These are phyloP conservation scores for Drosophila aff. DNA, from an alignment of 1,140 invertebrate species.

Conservation along the genomic window DNA sequence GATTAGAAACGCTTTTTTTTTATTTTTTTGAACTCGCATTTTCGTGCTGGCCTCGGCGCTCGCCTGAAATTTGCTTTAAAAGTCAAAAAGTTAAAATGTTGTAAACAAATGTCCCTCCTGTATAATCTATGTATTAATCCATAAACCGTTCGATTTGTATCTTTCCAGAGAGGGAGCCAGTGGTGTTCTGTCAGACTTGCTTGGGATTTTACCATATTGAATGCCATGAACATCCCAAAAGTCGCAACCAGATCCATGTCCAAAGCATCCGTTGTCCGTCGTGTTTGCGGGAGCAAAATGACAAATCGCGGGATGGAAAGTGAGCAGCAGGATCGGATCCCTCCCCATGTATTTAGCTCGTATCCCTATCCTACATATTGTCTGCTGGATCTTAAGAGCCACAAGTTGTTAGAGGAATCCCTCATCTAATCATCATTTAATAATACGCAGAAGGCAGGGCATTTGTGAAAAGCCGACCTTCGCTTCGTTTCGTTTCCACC, in stretches of 20 bases:
- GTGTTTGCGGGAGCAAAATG: constrained; percentile 26
- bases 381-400: not conserved
- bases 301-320: constrained; percentile 1
- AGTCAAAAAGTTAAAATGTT: not conserved
- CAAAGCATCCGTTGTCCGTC: constrained; percentile 45
- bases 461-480: constrained; percentile 12
- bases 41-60: not conserved
- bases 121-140: not conserved
- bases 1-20: not conserved
- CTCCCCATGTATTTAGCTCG: not conserved
- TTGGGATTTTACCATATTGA: constrained; percentile 43
- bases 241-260: constrained; percentile 1
- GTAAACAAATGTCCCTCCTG: not conserved
- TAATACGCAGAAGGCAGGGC: constrained; percentile 6
- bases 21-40: not conserved
- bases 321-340: not conserved
- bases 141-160: not conserved
- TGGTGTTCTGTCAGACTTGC: constrained; percentile 39
- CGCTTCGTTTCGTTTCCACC: not conserved
- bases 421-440: not conserved
- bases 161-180: constrained; percentile 27
- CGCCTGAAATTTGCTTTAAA: not conserved
- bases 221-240: constrained; percentile 48
- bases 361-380: not conserved
- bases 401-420: constrained; percentile 1